phyloP scores from a whole-genome alignment of 2,113 vertebrate genomes.

The Rhodinocichla rosea region DNA sequence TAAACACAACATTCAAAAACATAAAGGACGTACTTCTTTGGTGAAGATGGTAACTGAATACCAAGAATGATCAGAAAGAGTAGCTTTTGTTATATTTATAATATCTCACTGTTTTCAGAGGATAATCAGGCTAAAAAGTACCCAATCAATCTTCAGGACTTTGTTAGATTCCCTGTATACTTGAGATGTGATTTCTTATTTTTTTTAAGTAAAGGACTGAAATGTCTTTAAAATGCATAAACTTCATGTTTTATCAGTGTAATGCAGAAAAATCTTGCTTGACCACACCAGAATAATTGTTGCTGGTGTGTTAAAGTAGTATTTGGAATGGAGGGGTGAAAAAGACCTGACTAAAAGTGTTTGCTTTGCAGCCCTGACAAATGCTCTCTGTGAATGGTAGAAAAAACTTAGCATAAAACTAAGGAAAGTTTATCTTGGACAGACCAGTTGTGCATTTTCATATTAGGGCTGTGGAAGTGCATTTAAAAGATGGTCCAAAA shows the following conservation, averaged over 20 bases:
- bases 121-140: conserved; percentile 59
- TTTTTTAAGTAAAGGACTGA: not conserved
- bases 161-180: not conserved
- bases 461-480: not conserved
- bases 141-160: conserved; percentile 59
- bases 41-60: conserved; percentile 82
- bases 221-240: not conserved
- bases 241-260: not conserved
- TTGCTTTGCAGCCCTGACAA: not conserved
- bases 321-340: not conserved
- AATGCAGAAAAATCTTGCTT: not conserved
- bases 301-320: not conserved
- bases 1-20: conserved; percentile 78
- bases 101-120: conserved; percentile 66
- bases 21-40: conserved; percentile 83
- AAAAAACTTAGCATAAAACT: not conserved
- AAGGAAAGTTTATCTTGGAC: not conserved
- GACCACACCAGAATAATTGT: not conserved
- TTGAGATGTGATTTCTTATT: not conserved
- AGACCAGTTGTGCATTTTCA: not conserved
- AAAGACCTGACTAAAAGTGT: not conserved
- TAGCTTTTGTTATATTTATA: conserved; percentile 79
- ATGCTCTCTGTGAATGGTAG: not conserved
- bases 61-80: conserved; percentile 76
- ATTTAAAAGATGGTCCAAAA: not conserved